Conservation (phyloP, 2,113 vertebrate species). For the Romanogobio albipinnatus region DNA sequence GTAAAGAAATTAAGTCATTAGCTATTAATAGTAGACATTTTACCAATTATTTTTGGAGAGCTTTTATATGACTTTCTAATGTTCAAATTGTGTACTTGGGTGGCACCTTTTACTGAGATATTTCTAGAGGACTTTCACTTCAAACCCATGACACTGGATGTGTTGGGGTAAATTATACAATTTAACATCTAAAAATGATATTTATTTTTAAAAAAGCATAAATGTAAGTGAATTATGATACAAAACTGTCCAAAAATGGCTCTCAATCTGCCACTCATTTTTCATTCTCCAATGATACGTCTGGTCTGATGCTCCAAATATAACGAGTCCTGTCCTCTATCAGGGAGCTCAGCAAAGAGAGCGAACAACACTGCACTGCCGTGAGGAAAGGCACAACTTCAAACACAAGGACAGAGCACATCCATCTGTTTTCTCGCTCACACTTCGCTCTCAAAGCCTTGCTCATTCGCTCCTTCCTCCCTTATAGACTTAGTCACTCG, state of each 20-base stretch:
- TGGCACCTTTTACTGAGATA: too few species aligned
- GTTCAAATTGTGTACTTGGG: background rate
- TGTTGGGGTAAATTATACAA: background rate
- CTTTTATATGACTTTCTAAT: background rate
- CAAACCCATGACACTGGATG: background rate
- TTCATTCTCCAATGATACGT: background rate
- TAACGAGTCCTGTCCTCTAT: slow-evolving; percentile 37
- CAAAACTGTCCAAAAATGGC: background rate
- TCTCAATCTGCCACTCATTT: slow-evolving; percentile 1
- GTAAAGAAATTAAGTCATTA: background rate
- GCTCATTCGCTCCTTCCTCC: slow-evolving; percentile 38
- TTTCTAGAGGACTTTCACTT: background rate
- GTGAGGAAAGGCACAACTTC: slow-evolving; percentile 66
- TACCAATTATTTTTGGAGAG: background rate
- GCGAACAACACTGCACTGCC: slow-evolving; percentile 53
- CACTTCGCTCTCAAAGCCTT: slow-evolving; percentile 40
- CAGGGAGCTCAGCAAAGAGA: background rate
- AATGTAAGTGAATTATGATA: background rate
- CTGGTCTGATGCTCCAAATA: slow-evolving; percentile 8
- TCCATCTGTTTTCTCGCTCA: slow-evolving; percentile 58
- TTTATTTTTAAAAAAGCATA: background rate
- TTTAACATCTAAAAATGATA: background rate
- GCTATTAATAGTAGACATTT: background rate
- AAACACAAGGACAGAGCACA: slow-evolving; percentile 66
- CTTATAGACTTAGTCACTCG: slow-evolving; percentile 49